These are phyloP conservation scores for Crotalus helleri DNA, from an alignment of 2,113 vertebrate species.

Conservation along the genomic window DNA sequence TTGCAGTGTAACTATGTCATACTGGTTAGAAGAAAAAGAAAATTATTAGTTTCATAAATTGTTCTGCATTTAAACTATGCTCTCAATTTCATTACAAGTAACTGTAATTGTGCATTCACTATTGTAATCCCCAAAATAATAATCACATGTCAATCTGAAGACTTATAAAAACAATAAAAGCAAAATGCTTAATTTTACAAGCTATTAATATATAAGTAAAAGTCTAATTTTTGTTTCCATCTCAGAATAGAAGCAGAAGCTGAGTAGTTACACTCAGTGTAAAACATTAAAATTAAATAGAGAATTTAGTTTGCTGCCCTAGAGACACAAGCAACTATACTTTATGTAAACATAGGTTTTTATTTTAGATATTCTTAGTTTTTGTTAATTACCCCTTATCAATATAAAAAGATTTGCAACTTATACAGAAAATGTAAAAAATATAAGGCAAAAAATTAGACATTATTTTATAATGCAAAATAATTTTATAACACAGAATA, in stretches of 20 bases:
- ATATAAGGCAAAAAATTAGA: background rate
- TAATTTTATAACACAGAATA: background rate
- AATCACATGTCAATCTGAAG: conserved; percentile 3
- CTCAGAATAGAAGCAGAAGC: conserved; percentile 2
- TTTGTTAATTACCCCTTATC: background rate
- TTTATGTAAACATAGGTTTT: conserved; percentile 19
- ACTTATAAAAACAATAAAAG: conserved; percentile 12
- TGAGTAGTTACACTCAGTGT: conserved; percentile 18
- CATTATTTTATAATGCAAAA: background rate
- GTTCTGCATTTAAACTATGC: background rate
- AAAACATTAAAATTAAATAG: conserved; percentile 23
- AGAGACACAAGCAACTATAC: conserved; percentile 25
- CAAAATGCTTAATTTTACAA: conserved; percentile 17
- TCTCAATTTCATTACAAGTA: background rate
- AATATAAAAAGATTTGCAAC: background rate
- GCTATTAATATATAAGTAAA: conserved; percentile 26
- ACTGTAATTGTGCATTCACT: background rate
- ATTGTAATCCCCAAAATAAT: background rate
- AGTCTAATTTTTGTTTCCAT: conserved; percentile 32
- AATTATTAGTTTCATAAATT: background rate
- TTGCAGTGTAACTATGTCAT: background rate
- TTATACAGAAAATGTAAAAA: background rate
- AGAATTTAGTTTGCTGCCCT: conserved; percentile 13
- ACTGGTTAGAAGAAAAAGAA: background rate
- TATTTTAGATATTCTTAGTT: conserved; percentile 34